Evolutionary conservation across 2,113 vertebrate species (phyloP).

Genomic region (Pachycephala philippinensis): DNA sequence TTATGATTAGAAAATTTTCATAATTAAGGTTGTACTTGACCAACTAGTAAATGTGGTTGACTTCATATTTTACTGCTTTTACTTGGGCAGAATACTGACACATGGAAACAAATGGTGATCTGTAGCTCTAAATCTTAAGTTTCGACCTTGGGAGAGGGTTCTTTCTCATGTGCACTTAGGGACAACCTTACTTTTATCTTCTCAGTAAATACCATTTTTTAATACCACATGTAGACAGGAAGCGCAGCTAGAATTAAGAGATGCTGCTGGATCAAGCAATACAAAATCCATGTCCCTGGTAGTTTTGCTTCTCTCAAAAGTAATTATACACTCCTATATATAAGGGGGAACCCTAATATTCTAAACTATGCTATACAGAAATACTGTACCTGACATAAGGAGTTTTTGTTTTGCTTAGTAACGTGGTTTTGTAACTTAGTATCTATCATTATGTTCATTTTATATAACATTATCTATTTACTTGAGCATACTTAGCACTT

Average conservation of each 20-base stretch:
- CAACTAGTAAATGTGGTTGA: not conserved
- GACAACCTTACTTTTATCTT: not conserved
- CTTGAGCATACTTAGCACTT: not conserved
- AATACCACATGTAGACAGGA: not conserved
- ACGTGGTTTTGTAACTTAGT: not conserved
- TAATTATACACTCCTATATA: not conserved
- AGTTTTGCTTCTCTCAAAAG: not conserved
- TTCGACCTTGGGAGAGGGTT: not conserved
- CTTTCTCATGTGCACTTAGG: not conserved
- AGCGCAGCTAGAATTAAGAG: not conserved
- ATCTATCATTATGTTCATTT: not conserved
- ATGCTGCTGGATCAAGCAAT: not conserved
- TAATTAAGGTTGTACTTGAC: not conserved
- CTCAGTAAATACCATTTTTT: not conserved
- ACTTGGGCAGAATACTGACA: not conserved
- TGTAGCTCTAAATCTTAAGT: not conserved
- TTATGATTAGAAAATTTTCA: not conserved
- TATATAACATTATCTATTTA: not conserved
- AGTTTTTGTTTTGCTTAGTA: not conserved
- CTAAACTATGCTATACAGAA: not conserved
- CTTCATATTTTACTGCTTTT: not conserved
- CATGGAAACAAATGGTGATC: not conserved
- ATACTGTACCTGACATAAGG: not conserved
- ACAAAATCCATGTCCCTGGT: not conserved
- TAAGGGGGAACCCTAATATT: not conserved